Percentiles rank a stretch among this genome's conserved stretches.
phyloP scores from a whole-genome alignment of 2,888 invertebrate genomes.

The Busseola fusca region DNA sequence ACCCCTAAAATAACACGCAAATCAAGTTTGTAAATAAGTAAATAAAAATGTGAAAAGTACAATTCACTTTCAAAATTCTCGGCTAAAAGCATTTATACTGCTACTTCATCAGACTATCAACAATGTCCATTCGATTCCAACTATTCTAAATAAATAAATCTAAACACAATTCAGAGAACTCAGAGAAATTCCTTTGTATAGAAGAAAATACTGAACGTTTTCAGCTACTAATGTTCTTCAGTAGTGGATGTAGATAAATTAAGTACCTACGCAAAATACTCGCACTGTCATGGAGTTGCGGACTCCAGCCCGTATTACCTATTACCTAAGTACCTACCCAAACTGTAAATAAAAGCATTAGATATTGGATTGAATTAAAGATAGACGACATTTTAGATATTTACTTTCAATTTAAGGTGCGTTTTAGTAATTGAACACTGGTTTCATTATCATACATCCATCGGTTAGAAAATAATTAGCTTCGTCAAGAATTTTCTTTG shows the following conservation, averaged over 20 bases:
- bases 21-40: too few species aligned
- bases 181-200: conserved; percentile 47
- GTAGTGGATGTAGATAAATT: conserved; percentile 27
- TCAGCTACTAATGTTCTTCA: conserved; percentile 28
- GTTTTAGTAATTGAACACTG: background rate
- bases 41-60: background rate
- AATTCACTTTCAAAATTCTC: conserved; percentile 20
- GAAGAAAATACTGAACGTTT: conserved; percentile 41
- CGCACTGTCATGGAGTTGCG: too few species aligned
- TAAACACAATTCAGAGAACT: conserved; percentile 33
- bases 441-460: background rate
- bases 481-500: background rate
- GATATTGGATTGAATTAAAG: background rate
- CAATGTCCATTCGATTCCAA: conserved; percentile 21
- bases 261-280: too few species aligned
- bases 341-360: background rate
- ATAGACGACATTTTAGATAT: background rate
- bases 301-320: too few species aligned
- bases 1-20: too few species aligned
- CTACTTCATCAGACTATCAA: conserved; percentile 12
- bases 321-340: too few species aligned
- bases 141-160: conserved; percentile 56
- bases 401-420: background rate
- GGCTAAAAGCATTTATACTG: conserved; percentile 21
- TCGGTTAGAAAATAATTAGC: background rate